Evolutionary conservation across 2,113 vertebrate species (phyloP).

Genomic region (Dicentrarchus labrax): DNA sequence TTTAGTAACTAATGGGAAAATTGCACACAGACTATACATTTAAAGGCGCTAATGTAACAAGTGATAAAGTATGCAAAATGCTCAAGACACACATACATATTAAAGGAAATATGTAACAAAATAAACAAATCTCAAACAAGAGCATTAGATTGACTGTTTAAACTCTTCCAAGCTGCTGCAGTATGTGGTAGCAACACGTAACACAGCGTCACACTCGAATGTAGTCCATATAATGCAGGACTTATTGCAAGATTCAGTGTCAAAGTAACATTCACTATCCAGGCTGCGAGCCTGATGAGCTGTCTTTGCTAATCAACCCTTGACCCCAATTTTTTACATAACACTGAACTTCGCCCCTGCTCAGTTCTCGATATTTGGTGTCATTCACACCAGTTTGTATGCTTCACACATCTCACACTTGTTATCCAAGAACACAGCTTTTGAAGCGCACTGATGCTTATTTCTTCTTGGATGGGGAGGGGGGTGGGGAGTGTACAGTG

Average conservation of each 20-base stretch:
- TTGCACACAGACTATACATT: constrained; percentile 4
- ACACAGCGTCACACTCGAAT: neutral
- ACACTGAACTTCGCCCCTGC: neutral
- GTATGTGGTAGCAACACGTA: neutral
- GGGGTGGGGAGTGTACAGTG: too few relatives aligned
- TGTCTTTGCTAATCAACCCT: constrained; percentile 31
- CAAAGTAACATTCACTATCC: constrained; percentile 43
- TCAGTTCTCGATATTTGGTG: neutral
- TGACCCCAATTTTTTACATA: constrained; percentile 3
- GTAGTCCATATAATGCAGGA: constrained; percentile 6
- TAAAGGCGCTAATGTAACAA: constrained; percentile 25
- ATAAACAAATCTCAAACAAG: constrained; percentile 14
- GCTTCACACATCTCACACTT: constrained; percentile 8
- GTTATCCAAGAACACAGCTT: constrained; percentile 5
- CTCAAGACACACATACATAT: constrained; percentile 17
- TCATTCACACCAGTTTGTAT: constrained; percentile 12
- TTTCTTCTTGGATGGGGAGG: neutral
- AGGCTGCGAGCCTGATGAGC: constrained; percentile 27
- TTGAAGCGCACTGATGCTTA: neutral
- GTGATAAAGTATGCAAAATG: constrained; percentile 36
- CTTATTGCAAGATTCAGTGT: neutral
- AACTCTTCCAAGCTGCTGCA: constrained; percentile 27
- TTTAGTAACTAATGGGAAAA: constrained; percentile 57
- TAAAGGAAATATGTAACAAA: constrained; percentile 24
- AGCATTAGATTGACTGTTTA: constrained; percentile 11